Conservation (phyloP, 2,797 vertebrate genomes). For the Gadopsis marmoratus region DNA sequence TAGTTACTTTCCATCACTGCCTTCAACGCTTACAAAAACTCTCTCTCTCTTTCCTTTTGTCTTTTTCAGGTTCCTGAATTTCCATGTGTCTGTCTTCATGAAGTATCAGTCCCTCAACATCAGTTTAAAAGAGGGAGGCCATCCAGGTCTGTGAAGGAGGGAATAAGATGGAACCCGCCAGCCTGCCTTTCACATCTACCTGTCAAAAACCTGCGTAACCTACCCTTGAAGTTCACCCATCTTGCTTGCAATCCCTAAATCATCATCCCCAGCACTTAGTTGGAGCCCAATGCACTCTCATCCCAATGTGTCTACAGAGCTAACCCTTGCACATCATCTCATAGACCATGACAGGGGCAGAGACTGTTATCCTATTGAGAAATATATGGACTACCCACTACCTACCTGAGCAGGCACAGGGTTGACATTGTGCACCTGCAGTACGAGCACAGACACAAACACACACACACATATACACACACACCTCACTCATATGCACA, state of each 20-base stretch:
- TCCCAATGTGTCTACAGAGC: conserved; percentile 48
- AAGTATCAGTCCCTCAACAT: conserved; percentile 65
- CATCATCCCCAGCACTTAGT: conserved; percentile 64
- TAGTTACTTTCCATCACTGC: not conserved
- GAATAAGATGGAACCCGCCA: conserved; percentile 61
- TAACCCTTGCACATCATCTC: conserved; percentile 58
- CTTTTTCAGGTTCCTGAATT: conserved; percentile 55
- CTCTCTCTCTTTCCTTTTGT: not conserved
- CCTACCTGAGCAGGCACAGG: conserved; percentile 65
- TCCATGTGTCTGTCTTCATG: conserved; percentile 61
- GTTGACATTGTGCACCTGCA: conserved; percentile 67
- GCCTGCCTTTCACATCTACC: conserved; percentile 69
- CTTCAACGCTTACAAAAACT: not conserved
- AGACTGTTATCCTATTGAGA: conserved; percentile 72
- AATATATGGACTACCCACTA: conserved; percentile 64
- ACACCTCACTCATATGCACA: conserved; percentile 13
- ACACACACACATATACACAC: conserved; percentile 23
- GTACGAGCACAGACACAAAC: conserved; percentile 63
- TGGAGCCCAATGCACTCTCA: conserved; percentile 56
- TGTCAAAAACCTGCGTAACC: conserved; percentile 61
- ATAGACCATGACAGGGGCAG: conserved; percentile 70
- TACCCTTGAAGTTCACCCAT: conserved; percentile 45
- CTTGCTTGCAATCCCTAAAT: conserved; percentile 38
- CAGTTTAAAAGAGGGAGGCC: conserved; percentile 48
- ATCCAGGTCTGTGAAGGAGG: conserved; percentile 45